Evolutionary conservation across 2,888 invertebrate species (phyloP), one percentile per base, ranked within the genome.

Genomic region (Caenorhabditis sinica): DNA sequence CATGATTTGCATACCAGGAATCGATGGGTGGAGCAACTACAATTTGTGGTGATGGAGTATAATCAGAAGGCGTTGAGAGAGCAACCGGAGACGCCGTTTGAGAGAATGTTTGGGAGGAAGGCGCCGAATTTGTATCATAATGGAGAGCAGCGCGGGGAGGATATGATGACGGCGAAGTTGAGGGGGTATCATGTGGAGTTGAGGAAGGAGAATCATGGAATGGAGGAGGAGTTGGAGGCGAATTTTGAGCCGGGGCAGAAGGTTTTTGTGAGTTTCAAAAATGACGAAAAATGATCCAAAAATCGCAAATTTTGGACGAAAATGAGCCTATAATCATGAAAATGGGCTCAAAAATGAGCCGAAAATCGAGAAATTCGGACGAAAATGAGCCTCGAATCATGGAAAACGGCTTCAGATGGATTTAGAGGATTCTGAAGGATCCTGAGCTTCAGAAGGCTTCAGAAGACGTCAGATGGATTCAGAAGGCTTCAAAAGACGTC

Each of bases 1-100:
- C 45, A 53, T 4, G 88, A 88, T 17, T 56, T 88, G 28, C 73
- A 72, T 30, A 77, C 69, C 0, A 43, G 65, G 13, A 77, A 75
- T 60, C 81, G 88, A 71, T 88, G 88, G 88, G 85, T 85, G 2
- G 88, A 88, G 51, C 79, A 83, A 43, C 9, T 86, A 15, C 85
- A 73, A 6, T 86, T 85, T 20, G 71, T 79, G 6, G 73, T 82
- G 0, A 86, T 88, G 88, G 79, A 86, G 15, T 56, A 79, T 43
- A 88, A 88, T 68, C 88, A 88, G 53, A 53, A 49, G n/a, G 23
- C 60, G 5, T 8, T 71, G 5, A n/a, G 71, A 5, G 36, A 40
- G 9, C 45, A 43, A 15, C 28, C 28, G 0, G 63, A 60, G 5
- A 68, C 73, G 3, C 43, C 65, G 30, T 83, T 85, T 13, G 68